These are phyloP conservation scores for Lepus oiostolus DNA, from an alignment of 2,797 vertebrate species.

Conservation along the genomic window DNA sequence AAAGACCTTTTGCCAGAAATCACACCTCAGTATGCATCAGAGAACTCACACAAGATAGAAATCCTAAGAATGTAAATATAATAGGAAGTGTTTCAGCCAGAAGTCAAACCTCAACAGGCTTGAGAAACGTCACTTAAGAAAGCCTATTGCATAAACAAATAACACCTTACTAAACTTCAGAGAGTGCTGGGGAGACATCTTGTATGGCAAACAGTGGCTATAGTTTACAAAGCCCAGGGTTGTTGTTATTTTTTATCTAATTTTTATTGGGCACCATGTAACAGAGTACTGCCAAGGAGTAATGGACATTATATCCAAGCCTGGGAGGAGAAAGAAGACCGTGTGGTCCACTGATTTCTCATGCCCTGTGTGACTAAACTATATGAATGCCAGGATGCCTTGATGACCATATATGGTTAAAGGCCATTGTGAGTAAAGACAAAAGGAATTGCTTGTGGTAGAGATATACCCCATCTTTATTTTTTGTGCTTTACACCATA, in stretches of 20 bases:
- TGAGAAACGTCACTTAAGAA: background rate
- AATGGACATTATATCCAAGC: background rate
- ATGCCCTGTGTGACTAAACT: background rate
- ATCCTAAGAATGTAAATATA: background rate
- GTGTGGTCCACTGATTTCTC: background rate
- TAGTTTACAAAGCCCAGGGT: background rate
- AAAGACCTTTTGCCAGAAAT: constrained; percentile 19
- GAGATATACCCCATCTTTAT: background rate
- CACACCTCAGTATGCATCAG: background rate
- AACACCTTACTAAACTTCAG: background rate
- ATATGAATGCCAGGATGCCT: no score
- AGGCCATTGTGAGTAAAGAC: background rate
- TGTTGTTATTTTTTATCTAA: no score
- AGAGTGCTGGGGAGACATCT: background rate
- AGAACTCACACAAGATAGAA: constrained; percentile 10
- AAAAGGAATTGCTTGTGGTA: background rate
- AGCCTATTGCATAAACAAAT: background rate
- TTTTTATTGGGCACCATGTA: no score
- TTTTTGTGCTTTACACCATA: background rate
- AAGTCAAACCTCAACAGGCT: background rate
- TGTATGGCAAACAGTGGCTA: background rate
- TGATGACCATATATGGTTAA: background rate
- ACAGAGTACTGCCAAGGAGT: background rate
- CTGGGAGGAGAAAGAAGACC: background rate
- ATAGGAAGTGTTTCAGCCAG: background rate